Evolutionary conservation across 2,797 vertebrate genomes (phyloP), one percentile per base, ranked within the genome.

Genomic region (Euphonia xanthogaster): DNA sequence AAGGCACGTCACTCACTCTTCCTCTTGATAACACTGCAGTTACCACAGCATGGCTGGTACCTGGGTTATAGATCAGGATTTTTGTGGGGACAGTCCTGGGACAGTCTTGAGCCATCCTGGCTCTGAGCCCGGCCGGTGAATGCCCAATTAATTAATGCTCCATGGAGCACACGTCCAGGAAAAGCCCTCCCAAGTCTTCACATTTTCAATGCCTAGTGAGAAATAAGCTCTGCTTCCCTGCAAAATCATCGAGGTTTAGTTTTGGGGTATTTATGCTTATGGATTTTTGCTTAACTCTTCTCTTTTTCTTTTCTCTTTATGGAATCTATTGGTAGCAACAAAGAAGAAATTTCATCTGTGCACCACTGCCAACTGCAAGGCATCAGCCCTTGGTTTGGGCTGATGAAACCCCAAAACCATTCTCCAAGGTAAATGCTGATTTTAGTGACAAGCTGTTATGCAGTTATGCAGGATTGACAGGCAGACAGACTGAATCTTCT

Each of bases 401-500:
- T 42, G 40, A 42, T 42, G 70, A 78, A 93, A 84, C 21, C 40
- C 39, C 88, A 42, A 39, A 75, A 40, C 22, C 12, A 13, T 42
- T 74, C 39, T 48, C 62, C 54, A 78, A 84, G 82, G 84, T 12
- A 86, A 88, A 90, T 48, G 60, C 51, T 55, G 76, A 89, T 42
- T 33, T 51, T 60, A 68, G 48, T 35, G 31, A 45, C 58, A 83
- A 80, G 35, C 28, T 91, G 75, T 57, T 2, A 1, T n/a, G 14
- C 9, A 19, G 51, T 62, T 85, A 28, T 80, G 65, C 31, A 45
- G 54, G 61, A 40, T 45, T 47, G 84, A 83, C 16, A 67, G 90
- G 67, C 30, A 66, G 85, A 60, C 54, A 21, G 77, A 60, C 50
- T 31, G 6, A 54, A 76, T 11, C 77, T 92, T 71, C 74, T 60